Base-by-base conservation (phyloP, 1,140 invertebrate genomes). In the Bursaphelenchus mucronatus region DNA sequence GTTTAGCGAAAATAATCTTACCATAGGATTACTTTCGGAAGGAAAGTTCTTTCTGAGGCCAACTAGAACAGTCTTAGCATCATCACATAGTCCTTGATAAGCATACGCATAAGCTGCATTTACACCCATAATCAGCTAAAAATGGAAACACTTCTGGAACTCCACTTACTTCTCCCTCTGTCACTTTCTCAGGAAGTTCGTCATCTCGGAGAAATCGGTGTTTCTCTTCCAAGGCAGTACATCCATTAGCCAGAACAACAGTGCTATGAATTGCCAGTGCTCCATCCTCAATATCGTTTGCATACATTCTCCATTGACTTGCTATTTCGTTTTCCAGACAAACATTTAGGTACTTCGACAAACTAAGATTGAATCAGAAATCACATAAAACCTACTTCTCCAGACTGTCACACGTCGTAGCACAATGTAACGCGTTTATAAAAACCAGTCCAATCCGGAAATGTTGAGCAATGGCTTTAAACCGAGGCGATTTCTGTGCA, bases 381-480 rank as follows among this genome's bases (percentile, higher is more conserved):
- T 13, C 2, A 59, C 11, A 57, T 13, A 40, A 59, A 59, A 17
- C 40, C 52, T 39, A 59, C 57, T n/a, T 50, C 11, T 59, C 57
- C 30, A 39, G 13, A n/a, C 9, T 45, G 3, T 59, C 57, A 50
- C 57, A 59, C 40, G 15, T 30, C 57, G 2, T 59, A 11, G 47
- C 57, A n/a, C 13, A n/a, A 59, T 59, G 41, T 3, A 59, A 39
- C 21, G 57, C 40, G 19, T 39, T 39, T 44, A 59, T 59, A 39
- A 59, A 59, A 13, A 44, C 57, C 17, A 59, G 13, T 1, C 57
- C 57, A 2, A 59, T 50, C 9, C 57, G 57, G 11, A 59, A 39
- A 50, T 59, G 57, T 39, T 59, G 57, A 3, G 45, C 57, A 39
- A 59, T 43, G 10, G 57, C 57, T 50, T 59, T 59, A 43, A 59